Conservation (phyloP, 2,797 vertebrate genomes). For the Chanos chanos region DNA sequence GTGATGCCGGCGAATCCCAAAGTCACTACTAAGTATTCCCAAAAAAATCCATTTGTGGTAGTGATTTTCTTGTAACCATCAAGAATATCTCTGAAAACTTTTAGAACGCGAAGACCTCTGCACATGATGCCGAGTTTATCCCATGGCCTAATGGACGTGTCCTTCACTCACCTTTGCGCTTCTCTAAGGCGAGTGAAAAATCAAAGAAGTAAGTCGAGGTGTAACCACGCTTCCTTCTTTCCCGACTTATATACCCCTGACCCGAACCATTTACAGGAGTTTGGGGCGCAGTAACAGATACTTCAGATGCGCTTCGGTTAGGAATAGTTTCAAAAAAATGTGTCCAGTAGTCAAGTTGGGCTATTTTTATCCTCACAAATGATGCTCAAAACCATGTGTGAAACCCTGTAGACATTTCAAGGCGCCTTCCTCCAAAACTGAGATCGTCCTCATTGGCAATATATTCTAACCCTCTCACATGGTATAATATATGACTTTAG, state of each 20-base stretch:
- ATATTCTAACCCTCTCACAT: conserved; percentile 40
- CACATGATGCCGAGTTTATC: not conserved
- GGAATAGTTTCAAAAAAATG: conserved; percentile 73
- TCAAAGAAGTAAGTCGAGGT: conserved; percentile 63
- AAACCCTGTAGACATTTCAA: conserved; percentile 60
- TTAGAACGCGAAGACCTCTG: not conserved
- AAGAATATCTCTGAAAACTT: conserved; percentile 2
- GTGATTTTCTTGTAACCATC: conserved; percentile 23
- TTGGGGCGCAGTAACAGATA: conserved; percentile 68
- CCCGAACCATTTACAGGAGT: conserved; percentile 74
- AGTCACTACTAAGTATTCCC: conserved; percentile 14
- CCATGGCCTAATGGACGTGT: conserved; percentile 28
- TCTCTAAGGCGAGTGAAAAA: conserved; percentile 78
- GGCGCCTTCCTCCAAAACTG: conserved; percentile 36
- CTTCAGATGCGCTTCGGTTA: conserved; percentile 59
- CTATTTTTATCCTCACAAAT: conserved; percentile 77
- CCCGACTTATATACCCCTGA: conserved; percentile 67
- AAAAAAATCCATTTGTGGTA: not conserved
- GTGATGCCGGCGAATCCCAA: conserved; percentile 19
- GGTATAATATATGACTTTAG: not conserved
- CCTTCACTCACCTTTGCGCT: conserved; percentile 66
- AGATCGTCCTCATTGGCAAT: not conserved
- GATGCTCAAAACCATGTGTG: conserved; percentile 67
- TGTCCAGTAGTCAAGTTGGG: conserved; percentile 70
- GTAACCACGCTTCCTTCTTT: conserved; percentile 41